These are phyloP conservation scores for Hyposoter didymator DNA, from an alignment of 2,888 invertebrate species.

Conservation along the genomic window DNA sequence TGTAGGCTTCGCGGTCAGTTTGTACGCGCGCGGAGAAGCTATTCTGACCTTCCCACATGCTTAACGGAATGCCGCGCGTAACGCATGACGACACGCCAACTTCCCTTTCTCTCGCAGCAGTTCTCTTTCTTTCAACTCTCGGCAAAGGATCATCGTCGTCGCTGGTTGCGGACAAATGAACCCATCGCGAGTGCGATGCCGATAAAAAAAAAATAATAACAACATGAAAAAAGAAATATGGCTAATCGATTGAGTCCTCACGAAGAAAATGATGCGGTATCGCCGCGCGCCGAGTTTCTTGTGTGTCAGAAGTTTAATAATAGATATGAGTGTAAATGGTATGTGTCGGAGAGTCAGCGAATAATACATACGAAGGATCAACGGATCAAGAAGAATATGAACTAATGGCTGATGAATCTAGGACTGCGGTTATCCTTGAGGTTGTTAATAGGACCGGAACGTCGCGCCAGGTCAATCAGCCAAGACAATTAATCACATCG, in stretches of 20 bases:
- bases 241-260: constrained; percentile 10
- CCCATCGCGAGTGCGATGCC: constrained; percentile 14
- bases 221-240: neutral
- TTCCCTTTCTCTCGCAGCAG: constrained; percentile 47
- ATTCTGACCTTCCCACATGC: neutral
- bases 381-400: constrained; percentile 41
- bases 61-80: constrained; percentile 12
- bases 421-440: constrained; percentile 70
- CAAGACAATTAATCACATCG: constrained; percentile 57
- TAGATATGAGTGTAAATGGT: constrained; percentile 38
- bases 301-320: constrained; percentile 59
- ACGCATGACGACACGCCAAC: constrained; percentile 18
- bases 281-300: constrained; percentile 2
- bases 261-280: constrained; percentile 12
- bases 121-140: neutral
- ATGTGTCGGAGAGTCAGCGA: constrained; percentile 10
- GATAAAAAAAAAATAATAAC: constrained; percentile 4
- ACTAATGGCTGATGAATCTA: constrained; percentile 59
- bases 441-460: constrained; percentile 9
- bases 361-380: neutral
- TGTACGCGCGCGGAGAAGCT: constrained; percentile 39
- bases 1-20: constrained; percentile 72
- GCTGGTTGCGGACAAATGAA: constrained; percentile 25
- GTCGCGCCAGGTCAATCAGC: constrained; percentile 43
- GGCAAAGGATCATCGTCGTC: constrained; percentile 24